Percentiles rank a stretch among this genome's conserved stretches.
Conservation (phyloP, 2,113 vertebrate species). For the Orcinus orca region DNA sequence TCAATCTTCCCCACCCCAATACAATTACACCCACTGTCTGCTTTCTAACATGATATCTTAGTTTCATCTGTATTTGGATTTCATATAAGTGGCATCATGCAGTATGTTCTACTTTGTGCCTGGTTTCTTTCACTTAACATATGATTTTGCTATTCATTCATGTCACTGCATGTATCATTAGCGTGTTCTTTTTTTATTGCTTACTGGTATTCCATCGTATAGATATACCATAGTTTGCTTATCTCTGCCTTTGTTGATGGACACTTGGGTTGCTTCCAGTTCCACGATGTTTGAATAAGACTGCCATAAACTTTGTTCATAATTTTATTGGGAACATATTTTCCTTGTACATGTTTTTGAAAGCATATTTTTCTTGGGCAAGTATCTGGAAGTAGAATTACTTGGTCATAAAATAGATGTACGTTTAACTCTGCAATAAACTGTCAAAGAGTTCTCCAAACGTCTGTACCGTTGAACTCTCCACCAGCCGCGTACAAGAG, state of each 20-base stretch:
- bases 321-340: conserved; percentile 1
- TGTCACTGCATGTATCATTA: not conserved
- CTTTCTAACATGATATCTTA: not conserved
- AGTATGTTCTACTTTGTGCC: not conserved
- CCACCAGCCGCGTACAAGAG: not conserved
- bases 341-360: conserved; percentile 6
- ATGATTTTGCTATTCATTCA: not conserved
- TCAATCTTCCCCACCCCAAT: not conserved
- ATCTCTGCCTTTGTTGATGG: not conserved
- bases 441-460: not conserved
- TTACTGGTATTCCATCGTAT: not conserved
- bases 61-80: not conserved
- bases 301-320: not conserved
- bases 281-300: not conserved
- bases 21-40: not conserved
- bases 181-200: not conserved
- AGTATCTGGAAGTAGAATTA: not conserved
- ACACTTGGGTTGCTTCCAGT: not conserved
- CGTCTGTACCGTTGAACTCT: not conserved
- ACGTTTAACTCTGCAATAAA: not conserved
- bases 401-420: not conserved
- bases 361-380: not conserved
- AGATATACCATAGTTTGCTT: not conserved
- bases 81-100: not conserved
- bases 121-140: not conserved